Base-by-base conservation (phyloP, 2,113 vertebrate genomes). In the Tringa solitaria region DNA sequence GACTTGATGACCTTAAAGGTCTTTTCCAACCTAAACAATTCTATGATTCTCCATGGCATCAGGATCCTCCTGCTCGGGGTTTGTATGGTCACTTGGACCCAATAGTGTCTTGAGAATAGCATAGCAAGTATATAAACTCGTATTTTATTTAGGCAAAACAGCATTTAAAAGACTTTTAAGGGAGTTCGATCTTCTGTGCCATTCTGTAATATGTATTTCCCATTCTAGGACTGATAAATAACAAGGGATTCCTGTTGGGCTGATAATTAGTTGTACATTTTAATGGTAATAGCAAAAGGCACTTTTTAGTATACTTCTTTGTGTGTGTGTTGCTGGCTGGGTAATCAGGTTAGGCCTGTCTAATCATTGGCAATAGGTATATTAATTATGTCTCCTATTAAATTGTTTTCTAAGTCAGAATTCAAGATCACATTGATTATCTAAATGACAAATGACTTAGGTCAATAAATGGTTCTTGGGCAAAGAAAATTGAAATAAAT, bases 331-430 rank as follows among this genome's bases (percentile, higher is more conserved):
- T 87, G 32, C 50, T 84, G 53, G 16, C 64, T 95, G 64, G 16
- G 61, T 78, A 74, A 73, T 39, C 35, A 50, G 32, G 20, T 37
- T 81, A 77, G 23, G 60, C 8, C 7, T 87, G 43, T 72, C 43
- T 84, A 84, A 81, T 63, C 37, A 73, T 12, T 79, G 23, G 48
- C 33, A 87, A 61, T 56, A 53, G 20, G 17, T 73, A 5, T 69
- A 85, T 91, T 89, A 87, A 64, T 89, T 87, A 84, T 85, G 51
- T 76, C 65, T 78, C 46, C 43, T 59, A 70, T 72, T 54, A 24
- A 68, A 93, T 80, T 64, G 64, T 92, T 89, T 96, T 82, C 26
- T 67, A 53, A 56, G 33, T 74, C 75, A 81, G n/a, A 94, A 92
- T 74, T 92, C 53, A 96, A 84, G 32, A 79, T 72, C 65, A 61